Evolutionary conservation across 2,888 invertebrate species (phyloP).

Genomic region (Cynaeus angustus): DNA sequence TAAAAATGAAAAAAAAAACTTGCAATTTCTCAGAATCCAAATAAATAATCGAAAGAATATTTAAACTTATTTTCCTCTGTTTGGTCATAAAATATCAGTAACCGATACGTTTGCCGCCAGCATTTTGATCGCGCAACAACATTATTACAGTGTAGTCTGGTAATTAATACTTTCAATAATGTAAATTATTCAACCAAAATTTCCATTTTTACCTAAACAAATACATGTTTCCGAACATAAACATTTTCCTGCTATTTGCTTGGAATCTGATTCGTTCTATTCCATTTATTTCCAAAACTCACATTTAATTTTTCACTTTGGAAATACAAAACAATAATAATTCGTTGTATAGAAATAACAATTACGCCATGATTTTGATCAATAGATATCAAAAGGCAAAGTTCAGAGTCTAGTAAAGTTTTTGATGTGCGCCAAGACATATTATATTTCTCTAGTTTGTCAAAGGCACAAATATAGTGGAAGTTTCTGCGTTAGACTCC

Average conservation of each 20-base stretch:
- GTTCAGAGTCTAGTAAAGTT: background rate
- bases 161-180: too few species aligned
- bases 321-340: constrained; percentile 5
- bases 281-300: constrained; percentile 4
- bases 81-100: too few species aligned
- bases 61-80: too few species aligned
- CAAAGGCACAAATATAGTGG: constrained; percentile 57
- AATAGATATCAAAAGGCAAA: too few species aligned
- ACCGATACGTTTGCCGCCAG: too few species aligned
- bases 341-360: constrained; percentile 15
- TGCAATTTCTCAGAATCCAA: too few species aligned
- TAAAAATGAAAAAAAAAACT: too few species aligned
- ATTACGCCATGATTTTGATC: background rate
- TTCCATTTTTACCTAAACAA: constrained; percentile 32
- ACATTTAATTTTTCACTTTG: constrained; percentile 33
- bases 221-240: constrained; percentile 24
- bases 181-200: background rate
- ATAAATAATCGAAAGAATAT: too few species aligned
- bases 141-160: too few species aligned
- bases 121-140: too few species aligned
- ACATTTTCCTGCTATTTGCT: constrained; percentile 39
- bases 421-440: constrained; percentile 14
- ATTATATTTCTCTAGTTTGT: constrained; percentile 47
- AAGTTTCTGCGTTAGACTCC: constrained; percentile 59
- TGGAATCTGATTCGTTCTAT: constrained; percentile 36